Conservation (phyloP, 2,113 vertebrate species). For the Erinaceus europaeus region DNA sequence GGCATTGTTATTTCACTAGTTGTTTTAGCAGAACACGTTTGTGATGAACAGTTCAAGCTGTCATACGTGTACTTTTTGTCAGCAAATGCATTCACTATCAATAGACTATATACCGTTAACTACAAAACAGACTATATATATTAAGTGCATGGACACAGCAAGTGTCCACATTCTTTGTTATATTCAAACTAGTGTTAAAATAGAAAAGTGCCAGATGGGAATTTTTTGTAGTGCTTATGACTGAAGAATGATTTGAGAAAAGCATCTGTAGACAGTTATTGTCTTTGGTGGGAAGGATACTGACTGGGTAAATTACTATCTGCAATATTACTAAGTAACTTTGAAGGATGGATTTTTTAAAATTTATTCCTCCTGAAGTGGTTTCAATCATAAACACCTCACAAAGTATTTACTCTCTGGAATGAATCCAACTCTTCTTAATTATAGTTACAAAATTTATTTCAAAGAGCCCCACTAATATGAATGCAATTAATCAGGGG, state of each 20-base stretch:
- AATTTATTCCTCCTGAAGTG: too few relatives aligned
- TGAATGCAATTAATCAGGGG: not conserved
- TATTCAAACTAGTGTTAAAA: constrained; percentile 1
- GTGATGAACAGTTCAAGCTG: not conserved
- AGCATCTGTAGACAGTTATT: constrained; percentile 30
- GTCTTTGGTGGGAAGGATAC: not conserved
- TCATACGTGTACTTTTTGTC: not conserved
- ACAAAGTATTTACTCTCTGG: not conserved
- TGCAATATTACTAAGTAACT: not conserved
- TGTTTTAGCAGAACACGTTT: constrained; percentile 36
- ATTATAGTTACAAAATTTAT: not conserved
- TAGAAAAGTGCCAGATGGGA: constrained; percentile 45
- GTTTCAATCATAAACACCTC: not conserved
- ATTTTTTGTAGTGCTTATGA: constrained; percentile 19
- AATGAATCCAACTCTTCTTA: not conserved
- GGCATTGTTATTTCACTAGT: not conserved
- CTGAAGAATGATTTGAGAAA: constrained; percentile 18
- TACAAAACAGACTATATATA: constrained; percentile 3
- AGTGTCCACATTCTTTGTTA: constrained; percentile 41
- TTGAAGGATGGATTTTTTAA: not conserved
- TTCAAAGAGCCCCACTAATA: not conserved
- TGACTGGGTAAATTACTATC: not conserved
- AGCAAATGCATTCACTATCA: constrained; percentile 9
- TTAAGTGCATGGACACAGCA: not conserved
- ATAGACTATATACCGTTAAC: not conserved